These are phyloP conservation scores for Sialis lutaria DNA, from an alignment of 2,888 invertebrate species.

Conservation along the genomic window DNA sequence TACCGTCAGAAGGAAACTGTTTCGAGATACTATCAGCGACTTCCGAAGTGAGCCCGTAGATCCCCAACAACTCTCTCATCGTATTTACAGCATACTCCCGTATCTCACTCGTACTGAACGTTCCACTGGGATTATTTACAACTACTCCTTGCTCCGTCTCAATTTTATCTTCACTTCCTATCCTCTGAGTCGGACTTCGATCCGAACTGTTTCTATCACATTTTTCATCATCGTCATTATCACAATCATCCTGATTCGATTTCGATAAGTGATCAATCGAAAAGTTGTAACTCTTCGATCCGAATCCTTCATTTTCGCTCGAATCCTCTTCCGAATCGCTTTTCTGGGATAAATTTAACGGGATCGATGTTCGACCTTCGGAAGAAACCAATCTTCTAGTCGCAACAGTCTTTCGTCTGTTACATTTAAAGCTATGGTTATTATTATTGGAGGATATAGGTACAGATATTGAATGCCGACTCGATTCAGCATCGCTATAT, in stretches of 20 bases:
- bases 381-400: slow-evolving; percentile 18
- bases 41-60: slow-evolving; percentile 58
- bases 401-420: slow-evolving; percentile 18
- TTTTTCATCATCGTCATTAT: slow-evolving; percentile 15
- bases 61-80: slow-evolving; percentile 59
- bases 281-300: slow-evolving; percentile 28
- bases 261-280: slow-evolving; percentile 37
- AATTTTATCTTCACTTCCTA: slow-evolving; percentile 5
- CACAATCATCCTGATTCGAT: slow-evolving; percentile 28
- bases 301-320: slow-evolving; percentile 7
- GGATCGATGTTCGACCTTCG: slow-evolving; percentile 7
- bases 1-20: slow-evolving; percentile 51
- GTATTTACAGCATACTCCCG: slow-evolving; percentile 64
- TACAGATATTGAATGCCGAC: slow-evolving; percentile 31
- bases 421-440: slow-evolving; percentile 21
- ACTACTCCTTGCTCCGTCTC: neutral
- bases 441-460: slow-evolving; percentile 22
- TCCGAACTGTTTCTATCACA: slow-evolving; percentile 14
- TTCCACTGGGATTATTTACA: slow-evolving; percentile 25
- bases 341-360: slow-evolving; percentile 6
- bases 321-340: slow-evolving; percentile 20
- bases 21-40: slow-evolving; percentile 51
- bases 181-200: slow-evolving; percentile 7
- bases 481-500: neutral
- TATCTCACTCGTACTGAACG: slow-evolving; percentile 33